phyloP scores from a whole-genome alignment of 2,113 vertebrate genomes.

The Uria lomvia region DNA sequence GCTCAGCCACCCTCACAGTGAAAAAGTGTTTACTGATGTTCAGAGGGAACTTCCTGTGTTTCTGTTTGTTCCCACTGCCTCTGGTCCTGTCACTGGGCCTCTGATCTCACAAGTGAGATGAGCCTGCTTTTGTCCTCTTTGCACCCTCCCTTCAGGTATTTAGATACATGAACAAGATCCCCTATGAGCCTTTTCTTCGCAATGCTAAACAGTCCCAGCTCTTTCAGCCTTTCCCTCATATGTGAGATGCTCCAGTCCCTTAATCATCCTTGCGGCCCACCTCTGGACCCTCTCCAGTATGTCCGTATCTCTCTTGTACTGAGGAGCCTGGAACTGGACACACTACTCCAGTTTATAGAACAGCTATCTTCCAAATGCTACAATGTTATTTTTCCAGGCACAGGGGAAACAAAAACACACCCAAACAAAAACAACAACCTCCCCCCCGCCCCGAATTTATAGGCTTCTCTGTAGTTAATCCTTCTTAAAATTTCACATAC shows the following conservation, averaged over 20 bases:
- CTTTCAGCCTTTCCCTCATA: neutral
- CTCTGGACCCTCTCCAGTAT: neutral
- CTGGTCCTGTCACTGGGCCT: neutral
- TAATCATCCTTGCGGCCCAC: too few species aligned
- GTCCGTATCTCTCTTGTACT: too few species aligned
- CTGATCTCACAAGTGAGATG: neutral
- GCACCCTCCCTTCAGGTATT: neutral
- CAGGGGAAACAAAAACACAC: neutral
- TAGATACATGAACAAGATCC: neutral
- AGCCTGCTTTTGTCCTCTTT: neutral
- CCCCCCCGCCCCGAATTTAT: neutral
- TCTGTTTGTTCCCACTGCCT: neutral
- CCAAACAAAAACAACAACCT: neutral
- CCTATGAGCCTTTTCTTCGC: neutral
- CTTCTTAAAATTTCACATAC: neutral
- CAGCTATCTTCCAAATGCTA: neutral
- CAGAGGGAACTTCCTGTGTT: neutral
- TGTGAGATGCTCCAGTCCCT: neutral
- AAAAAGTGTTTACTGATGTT: neutral
- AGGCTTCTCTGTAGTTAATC: neutral
- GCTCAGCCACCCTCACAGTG: neutral
- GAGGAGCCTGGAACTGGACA: neutral
- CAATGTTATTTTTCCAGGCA: neutral
- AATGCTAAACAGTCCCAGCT: neutral
- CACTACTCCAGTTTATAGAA: fast-evolving